Percentiles rank a stretch among this genome's conserved stretches.
phyloP scores from a whole-genome alignment of 1,140 invertebrate genomes.

The Rhagoletis zephyria region DNA sequence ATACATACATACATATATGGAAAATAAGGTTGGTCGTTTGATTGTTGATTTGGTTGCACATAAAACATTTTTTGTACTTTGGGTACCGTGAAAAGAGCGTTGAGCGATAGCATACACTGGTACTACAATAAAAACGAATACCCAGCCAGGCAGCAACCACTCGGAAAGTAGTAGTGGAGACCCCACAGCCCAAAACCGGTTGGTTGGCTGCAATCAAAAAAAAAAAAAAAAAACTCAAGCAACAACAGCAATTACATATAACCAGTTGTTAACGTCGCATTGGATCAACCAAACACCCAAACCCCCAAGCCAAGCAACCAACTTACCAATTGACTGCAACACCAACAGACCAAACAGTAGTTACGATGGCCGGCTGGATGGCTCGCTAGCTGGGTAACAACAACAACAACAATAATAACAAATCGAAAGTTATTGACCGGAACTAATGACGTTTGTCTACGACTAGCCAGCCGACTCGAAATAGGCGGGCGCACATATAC shows the following conservation, averaged over 20 bases:
- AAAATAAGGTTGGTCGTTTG: constrained; percentile 34
- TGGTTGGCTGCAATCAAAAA: not conserved
- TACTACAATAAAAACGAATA: not conserved
- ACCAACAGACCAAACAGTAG: constrained; percentile 28
- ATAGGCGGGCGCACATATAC: not conserved
- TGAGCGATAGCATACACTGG: not conserved
- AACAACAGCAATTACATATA: not conserved
- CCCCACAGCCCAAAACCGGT: not conserved
- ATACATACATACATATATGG: constrained; percentile 3
- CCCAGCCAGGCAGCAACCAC: not conserved
- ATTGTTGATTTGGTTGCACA: constrained; percentile 24
- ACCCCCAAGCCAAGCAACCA: not conserved
- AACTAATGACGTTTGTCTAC: constrained; percentile 58
- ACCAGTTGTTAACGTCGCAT: constrained; percentile 26
- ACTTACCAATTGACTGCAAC: constrained; percentile 33
- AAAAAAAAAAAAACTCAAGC: not conserved
- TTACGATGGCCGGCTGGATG: constrained; percentile 10
- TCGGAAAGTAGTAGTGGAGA: not conserved
- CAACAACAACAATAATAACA: constrained; percentile 49
- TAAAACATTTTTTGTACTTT: not conserved
- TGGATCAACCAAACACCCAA: not conserved
- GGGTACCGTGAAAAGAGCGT: not conserved
- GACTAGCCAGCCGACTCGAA: constrained; percentile 39
- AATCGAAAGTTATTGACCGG: constrained; percentile 61
- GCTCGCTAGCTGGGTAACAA: too few relatives aligned